A percentile compares a stretch with the other conserved stretches of the same genome.
Evolutionary conservation across 2,113 vertebrate species (phyloP).

Genomic region (Amphiprion ocellaris): DNA sequence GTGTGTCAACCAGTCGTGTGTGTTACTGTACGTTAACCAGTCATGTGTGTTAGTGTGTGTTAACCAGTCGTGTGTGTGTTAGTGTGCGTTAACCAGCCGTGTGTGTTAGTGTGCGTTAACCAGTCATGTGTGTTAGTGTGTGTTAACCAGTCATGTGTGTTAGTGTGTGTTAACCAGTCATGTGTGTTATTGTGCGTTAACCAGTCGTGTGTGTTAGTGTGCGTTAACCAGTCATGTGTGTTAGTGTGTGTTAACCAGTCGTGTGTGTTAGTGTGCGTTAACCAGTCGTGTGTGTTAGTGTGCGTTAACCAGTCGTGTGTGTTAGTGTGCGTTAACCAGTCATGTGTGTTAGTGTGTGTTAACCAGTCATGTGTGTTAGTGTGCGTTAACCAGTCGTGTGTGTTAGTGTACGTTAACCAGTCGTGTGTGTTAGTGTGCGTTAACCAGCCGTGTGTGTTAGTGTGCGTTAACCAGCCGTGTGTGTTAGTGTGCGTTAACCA

Average conservation of each 20-base stretch:
- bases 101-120: slow-evolving; percentile 11
- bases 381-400: slow-evolving; percentile 6
- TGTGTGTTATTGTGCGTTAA: slow-evolving; percentile 8
- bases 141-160: background rate
- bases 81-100: background rate
- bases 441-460: slow-evolving; percentile 13
- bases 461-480: background rate
- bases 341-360: slow-evolving; percentile 4
- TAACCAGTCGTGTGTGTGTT: slow-evolving; percentile 12
- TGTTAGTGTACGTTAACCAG: slow-evolving; percentile 4
- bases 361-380: slow-evolving; percentile 7
- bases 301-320: slow-evolving; percentile 7
- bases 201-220: slow-evolving; percentile 19
- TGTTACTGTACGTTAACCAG: slow-evolving; percentile 2
- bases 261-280: slow-evolving; percentile 10
- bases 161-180: background rate
- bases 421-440: slow-evolving; percentile 12
- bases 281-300: slow-evolving; percentile 15
- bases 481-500: slow-evolving; percentile 8
- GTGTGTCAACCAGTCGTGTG: background rate
- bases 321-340: slow-evolving; percentile 3
- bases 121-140: slow-evolving; percentile 19
- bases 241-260: background rate
- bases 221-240: background rate
- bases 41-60: slow-evolving; percentile 5